Base-by-base conservation (phyloP, 2,888 invertebrate genomes). In the Elegia similella region DNA sequence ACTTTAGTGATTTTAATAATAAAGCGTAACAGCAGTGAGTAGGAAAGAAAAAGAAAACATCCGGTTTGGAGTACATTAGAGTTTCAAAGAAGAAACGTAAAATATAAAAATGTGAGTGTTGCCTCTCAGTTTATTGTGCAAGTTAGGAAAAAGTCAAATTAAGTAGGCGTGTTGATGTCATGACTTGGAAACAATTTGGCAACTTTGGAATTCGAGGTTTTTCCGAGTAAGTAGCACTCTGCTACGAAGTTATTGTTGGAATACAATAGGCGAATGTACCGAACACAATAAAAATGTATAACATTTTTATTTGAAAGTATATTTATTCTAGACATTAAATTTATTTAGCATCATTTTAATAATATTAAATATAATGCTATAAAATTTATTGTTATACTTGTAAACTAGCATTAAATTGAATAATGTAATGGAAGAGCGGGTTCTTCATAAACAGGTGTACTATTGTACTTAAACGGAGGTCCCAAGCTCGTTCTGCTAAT, bases 101-200 rank as follows among this genome's bases (percentile, higher is more conserved):
- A 81, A 76, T 73, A 73, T 72, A 71, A 76, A 78, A 76, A 77
- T 74, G 72, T 74, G 69, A 73, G 69, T 69, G 71, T 67, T 60
- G 69, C 62, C 69, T 67, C 66, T 66, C 66, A 70, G 67, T 79
- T 81, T 75, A 79, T 75, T 78, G 74, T 72, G 64, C 60, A 77
- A 78, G 72, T 81, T 71, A 50, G 61, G 65, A 72, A 70, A 74
- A 77, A 76, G 73, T 77, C 71, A 72, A 80, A 77, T 76, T 76
- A 75, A 72, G 75, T 69, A 77, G 73, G 73, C 76, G 69, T 74
- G 73, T 75, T 77, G 68, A 68, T 74, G 68, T 71, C 73, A 69
- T 63, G 66, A 73, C 67, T 77, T 75, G 62, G 65, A 69, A 76
- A 76, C 74, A 75, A 74, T 72, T 75, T 66, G 57, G 64, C 52